Conservation (phyloP, 2,797 vertebrate species). For the Somateria mollissima region DNA sequence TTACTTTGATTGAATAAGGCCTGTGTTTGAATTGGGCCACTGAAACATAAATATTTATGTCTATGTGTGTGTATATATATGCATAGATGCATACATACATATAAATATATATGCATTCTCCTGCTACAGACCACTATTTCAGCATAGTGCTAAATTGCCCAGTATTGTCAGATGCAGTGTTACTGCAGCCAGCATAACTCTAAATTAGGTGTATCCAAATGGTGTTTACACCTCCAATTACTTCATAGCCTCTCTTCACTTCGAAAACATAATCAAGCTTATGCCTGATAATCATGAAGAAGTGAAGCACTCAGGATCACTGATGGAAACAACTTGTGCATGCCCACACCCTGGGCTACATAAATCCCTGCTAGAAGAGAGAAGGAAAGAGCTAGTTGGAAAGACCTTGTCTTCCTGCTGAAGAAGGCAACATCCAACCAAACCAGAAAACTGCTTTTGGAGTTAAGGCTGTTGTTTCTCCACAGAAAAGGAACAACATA, state of each 20-base stretch:
- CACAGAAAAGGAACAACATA: not conserved
- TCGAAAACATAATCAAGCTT: not conserved
- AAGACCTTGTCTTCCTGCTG: not conserved
- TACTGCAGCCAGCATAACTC: not conserved
- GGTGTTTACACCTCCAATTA: too few relatives aligned
- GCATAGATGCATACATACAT: accelerated
- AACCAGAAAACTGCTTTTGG: not conserved
- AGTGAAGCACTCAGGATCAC: not conserved
- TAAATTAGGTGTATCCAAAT: not conserved
- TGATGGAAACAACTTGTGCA: not conserved
- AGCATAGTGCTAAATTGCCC: not conserved
- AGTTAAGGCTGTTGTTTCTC: not conserved
- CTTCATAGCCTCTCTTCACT: not conserved
- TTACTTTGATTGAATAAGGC: not conserved
- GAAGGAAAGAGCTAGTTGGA: not conserved
- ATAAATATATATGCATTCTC: not conserved
- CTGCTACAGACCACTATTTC: not conserved
- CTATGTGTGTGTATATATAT: not conserved
- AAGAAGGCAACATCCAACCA: not conserved
- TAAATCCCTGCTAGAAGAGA: not conserved
- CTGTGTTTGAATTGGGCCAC: not conserved
- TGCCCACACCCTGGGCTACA: not conserved
- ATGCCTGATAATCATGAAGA: not conserved
- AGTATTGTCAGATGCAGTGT: not conserved
- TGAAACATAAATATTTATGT: not conserved